These are phyloP conservation scores for Cryptomyrus ogoouensis DNA, from an alignment of 2,113 vertebrate species.

Conservation along the genomic window DNA sequence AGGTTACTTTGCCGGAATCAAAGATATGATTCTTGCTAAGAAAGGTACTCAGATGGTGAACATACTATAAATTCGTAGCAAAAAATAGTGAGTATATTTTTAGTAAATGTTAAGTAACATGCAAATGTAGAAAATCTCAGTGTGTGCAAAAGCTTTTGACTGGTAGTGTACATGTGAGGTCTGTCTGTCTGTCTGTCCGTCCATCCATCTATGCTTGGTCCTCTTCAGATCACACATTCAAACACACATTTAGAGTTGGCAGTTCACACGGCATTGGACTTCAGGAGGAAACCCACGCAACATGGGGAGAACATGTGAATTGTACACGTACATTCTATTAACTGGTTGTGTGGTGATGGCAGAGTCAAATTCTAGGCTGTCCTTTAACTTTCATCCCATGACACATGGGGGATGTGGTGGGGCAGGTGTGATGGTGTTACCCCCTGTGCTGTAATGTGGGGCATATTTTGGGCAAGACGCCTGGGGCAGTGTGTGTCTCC, in stretches of 20 bases:
- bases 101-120: no score
- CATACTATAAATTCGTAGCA: no score
- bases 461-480: not conserved
- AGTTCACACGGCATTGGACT: not conserved
- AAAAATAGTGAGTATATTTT: no score
- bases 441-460: not conserved
- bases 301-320: not conserved
- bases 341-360: no score
- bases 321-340: not conserved
- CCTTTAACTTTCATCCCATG: no score
- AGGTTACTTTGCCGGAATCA: no score
- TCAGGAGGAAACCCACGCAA: not conserved
- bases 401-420: not conserved
- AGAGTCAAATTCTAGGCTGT: no score
- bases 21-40: no score
- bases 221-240: not conserved
- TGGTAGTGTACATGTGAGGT: not conserved
- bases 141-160: not conserved
- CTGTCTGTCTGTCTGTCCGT: not conserved
- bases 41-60: no score
- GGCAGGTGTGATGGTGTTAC: not conserved
- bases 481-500: not conserved
- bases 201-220: not conserved
- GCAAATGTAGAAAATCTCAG: no score
- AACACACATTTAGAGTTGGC: not conserved